Percentiles rank a stretch among this genome's conserved stretches.
Conservation (phyloP, 2,797 vertebrate genomes). For the Distichodus sexfasciatus region DNA sequence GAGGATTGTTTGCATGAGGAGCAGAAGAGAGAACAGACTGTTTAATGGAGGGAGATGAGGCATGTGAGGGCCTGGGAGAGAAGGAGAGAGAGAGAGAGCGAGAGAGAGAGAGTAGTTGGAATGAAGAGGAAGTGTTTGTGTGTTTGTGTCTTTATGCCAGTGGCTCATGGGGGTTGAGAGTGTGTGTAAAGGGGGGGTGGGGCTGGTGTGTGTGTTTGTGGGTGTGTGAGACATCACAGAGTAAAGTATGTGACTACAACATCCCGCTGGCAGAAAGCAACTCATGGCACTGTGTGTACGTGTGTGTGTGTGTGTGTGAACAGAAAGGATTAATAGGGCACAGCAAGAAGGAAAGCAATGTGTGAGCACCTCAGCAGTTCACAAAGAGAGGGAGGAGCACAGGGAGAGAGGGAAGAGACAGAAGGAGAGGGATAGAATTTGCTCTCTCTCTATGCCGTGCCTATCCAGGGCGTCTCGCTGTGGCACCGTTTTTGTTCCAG, state of each 20-base stretch:
- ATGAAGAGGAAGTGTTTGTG: constrained; percentile 1
- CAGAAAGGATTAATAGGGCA: constrained; percentile 40
- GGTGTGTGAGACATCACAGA: constrained; percentile 23
- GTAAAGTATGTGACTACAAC: constrained; percentile 19
- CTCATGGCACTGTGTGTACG: constrained; percentile 55
- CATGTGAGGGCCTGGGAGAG: constrained; percentile 23
- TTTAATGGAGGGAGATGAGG: constrained; percentile 12
- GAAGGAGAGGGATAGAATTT: not conserved
- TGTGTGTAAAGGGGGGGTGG: not conserved
- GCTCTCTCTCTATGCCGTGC: not conserved
- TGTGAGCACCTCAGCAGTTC: constrained; percentile 37
- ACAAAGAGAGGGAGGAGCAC: constrained; percentile 49
- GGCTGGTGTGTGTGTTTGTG: constrained; percentile 13
- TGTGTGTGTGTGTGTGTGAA: constrained; percentile 60
- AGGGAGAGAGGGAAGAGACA: constrained; percentile 15
- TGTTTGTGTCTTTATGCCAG: constrained; percentile 47
- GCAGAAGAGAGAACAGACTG: not conserved
- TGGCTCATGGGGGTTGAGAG: constrained; percentile 54
- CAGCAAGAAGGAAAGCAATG: constrained; percentile 20
- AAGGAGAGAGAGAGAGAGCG: not conserved
- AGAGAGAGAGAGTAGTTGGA: not conserved
- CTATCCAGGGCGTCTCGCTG: constrained; percentile 32
- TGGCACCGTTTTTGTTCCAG: constrained; percentile 24
- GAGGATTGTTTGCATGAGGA: not conserved
- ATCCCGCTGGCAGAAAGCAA: constrained; percentile 19